A percentile compares a stretch with the other conserved stretches of the same genome.
phyloP scores from a whole-genome alignment of 1,140 invertebrate genomes.

The Grapholita molesta region DNA sequence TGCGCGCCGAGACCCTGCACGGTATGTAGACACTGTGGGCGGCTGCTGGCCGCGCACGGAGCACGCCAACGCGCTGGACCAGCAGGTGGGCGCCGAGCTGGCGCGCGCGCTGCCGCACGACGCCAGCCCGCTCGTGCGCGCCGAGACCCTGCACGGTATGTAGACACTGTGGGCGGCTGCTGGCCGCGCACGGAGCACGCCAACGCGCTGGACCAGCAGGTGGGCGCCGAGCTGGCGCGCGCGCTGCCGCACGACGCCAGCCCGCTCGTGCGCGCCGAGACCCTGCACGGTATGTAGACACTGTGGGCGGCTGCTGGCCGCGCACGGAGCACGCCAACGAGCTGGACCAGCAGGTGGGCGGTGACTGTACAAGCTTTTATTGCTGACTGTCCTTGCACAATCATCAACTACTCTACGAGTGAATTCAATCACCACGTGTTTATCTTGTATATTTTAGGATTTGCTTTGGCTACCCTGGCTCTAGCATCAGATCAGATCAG shows the following conservation, averaged over 20 bases:
- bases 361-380: too few species aligned
- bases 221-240: slow-evolving; percentile 93
- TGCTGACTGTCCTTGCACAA: too few species aligned
- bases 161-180: slow-evolving; percentile 40
- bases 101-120: slow-evolving; percentile 90
- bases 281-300: slow-evolving; percentile 71
- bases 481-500: too few species aligned
- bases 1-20: slow-evolving; percentile 87
- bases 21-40: slow-evolving; percentile 47
- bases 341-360: slow-evolving; percentile 94
- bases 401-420: too few species aligned
- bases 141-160: slow-evolving; percentile 81
- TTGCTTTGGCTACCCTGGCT: too few species aligned
- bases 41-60: slow-evolving; percentile 87
- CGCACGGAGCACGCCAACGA: slow-evolving; percentile 93
- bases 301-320: slow-evolving; percentile 36
- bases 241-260: slow-evolving; percentile 89
- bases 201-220: slow-evolving; percentile 94
- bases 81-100: slow-evolving; percentile 92
- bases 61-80: slow-evolving; percentile 95
- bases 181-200: slow-evolving; percentile 93
- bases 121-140: slow-evolving; percentile 92
- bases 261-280: slow-evolving; percentile 91
- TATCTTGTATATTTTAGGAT: too few species aligned
- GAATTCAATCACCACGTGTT: too few species aligned